phyloP scores from a whole-genome alignment of 2,113 vertebrate species.

The Rhinoderma darwinii region DNA sequence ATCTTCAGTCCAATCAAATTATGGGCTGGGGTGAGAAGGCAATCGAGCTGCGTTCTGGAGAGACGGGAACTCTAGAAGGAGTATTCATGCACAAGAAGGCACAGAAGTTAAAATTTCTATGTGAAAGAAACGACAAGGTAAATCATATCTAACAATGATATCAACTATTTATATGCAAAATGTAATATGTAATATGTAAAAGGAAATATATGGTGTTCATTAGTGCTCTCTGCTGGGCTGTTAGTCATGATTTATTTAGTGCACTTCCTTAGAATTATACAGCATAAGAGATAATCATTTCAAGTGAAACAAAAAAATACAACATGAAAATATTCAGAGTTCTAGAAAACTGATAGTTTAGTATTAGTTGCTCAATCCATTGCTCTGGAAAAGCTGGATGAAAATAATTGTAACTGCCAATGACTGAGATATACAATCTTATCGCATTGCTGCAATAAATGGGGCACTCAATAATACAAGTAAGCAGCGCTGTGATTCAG shows the following conservation, averaged over 20 bases:
- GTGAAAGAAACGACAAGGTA: slow-evolving; percentile 97
- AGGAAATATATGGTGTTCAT: background rate
- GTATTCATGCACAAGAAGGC: slow-evolving; percentile 96
- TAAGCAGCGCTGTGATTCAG: too few relatives aligned
- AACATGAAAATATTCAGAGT: background rate
- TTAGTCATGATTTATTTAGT: background rate
- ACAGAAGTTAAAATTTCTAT: slow-evolving; percentile 95
- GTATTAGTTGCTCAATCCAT: background rate
- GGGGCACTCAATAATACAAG: too few relatives aligned
- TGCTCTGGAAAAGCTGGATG: too few relatives aligned
- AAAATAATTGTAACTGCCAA: too few relatives aligned
- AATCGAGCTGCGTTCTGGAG: slow-evolving; percentile 88
- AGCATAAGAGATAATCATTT: background rate
- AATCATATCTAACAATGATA: background rate
- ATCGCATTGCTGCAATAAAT: too few relatives aligned
- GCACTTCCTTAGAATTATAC: background rate
- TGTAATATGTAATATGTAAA: too few relatives aligned
- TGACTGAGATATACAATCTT: too few relatives aligned
- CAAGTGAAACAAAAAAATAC: background rate
- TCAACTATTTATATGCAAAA: background rate
- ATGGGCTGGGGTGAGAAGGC: slow-evolving; percentile 97
- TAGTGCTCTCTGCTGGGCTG: background rate
- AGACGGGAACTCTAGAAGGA: slow-evolving; percentile 85
- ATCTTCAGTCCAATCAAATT: slow-evolving; percentile 92
- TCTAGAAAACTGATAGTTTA: background rate